A percentile compares a stretch with the other conserved stretches of the same genome.
Evolutionary conservation across 2,888 invertebrate genomes (phyloP).

Genomic region (Cryptus armator): DNA sequence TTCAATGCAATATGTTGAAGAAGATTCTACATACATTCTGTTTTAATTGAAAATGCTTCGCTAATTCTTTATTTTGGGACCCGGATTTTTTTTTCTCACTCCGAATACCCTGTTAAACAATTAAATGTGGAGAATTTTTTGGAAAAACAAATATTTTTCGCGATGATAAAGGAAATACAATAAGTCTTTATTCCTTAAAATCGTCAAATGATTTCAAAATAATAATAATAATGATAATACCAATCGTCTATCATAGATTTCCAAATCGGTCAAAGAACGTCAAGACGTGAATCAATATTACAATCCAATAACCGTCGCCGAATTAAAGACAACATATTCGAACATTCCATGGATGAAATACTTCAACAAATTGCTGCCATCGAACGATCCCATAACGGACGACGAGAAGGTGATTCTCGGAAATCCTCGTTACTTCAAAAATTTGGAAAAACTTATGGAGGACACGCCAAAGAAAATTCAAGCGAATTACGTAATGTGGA

Average conservation of each 20-base stretch:
- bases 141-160: too few species aligned
- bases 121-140: too few species aligned
- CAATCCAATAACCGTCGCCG: constrained; percentile 94
- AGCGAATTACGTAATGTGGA: constrained; percentile 97
- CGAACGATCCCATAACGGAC: constrained; percentile 86
- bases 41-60: too few species aligned
- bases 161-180: too few species aligned
- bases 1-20: too few species aligned
- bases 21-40: too few species aligned
- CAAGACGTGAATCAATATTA: constrained; percentile 95
- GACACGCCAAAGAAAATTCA: constrained; percentile 88
- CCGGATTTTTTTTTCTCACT: too few species aligned
- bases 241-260: constrained; percentile 72
- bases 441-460: constrained; percentile 88
- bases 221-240: not conserved
- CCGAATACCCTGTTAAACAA: too few species aligned
- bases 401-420: constrained; percentile 93
- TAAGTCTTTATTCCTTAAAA: too few species aligned
- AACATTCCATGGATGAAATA: constrained; percentile 94
- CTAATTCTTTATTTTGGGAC: too few species aligned
- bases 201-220: too few species aligned
- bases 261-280: constrained; percentile 92
- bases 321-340: constrained; percentile 91
- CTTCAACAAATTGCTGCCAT: constrained; percentile 92
- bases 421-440: constrained; percentile 91